Percentiles rank a stretch among this genome's conserved stretches.
These are phyloP conservation scores for Siphonodentalium dalli DNA, from an alignment of 2,888 invertebrate species.

Conservation along the genomic window DNA sequence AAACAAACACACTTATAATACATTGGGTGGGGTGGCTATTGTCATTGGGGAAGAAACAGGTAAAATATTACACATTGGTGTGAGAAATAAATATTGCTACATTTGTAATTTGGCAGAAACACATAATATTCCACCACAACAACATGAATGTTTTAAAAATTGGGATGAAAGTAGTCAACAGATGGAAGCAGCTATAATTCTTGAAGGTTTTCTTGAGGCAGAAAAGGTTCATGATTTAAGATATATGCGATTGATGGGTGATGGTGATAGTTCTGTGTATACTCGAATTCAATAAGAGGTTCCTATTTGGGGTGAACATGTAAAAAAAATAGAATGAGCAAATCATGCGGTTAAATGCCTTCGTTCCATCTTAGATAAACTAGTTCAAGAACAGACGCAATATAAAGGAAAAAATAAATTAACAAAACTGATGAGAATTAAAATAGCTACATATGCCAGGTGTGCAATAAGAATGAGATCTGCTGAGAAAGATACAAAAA, in stretches of 20 bases:
- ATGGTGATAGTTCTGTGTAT: too few relatives aligned
- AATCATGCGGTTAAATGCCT: too few relatives aligned
- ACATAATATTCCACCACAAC: neutral
- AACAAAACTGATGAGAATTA: too few relatives aligned
- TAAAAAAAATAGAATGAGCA: too few relatives aligned
- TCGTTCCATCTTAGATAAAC: too few relatives aligned
- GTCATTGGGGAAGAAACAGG: conserved; percentile 17
- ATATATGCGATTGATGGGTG: too few relatives aligned
- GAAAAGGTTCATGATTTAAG: too few relatives aligned
- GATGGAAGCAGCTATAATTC: conserved; percentile 11
- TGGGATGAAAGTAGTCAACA: conserved; percentile 14
- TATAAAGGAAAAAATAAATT: too few relatives aligned
- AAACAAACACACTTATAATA: conserved; percentile 21
- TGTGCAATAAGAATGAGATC: conserved; percentile 25
- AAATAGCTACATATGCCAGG: conserved; percentile 15
- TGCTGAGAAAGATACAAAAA: too few relatives aligned
- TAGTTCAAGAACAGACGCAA: too few relatives aligned
- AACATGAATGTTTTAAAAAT: conserved; percentile 15
- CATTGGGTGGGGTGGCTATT: conserved; percentile 14
- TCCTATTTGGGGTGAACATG: too few relatives aligned
- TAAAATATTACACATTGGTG: conserved; percentile 19
- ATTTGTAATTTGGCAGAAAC: conserved; percentile 5
- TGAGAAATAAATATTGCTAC: conserved; percentile 20
- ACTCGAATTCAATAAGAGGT: too few relatives aligned
- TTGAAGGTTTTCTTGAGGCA: conserved; percentile 1